Evolutionary conservation across 2,888 invertebrate species (phyloP).

Genomic region (Dryobotodes eremita): DNA sequence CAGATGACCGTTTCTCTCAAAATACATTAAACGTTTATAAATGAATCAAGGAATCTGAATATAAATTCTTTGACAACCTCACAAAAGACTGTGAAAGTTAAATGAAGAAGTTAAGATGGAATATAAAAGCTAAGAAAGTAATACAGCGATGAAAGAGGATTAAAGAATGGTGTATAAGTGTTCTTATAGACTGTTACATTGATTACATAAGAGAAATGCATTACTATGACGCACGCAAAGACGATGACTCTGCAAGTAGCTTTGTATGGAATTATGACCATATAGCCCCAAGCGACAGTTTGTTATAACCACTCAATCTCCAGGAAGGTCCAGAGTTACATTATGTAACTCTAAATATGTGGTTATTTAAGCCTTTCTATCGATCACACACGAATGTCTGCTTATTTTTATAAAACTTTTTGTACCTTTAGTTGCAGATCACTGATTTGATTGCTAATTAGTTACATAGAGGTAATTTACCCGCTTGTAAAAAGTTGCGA

Average conservation of each 20-base stretch:
- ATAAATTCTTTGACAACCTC: neutral
- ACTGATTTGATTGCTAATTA: neutral
- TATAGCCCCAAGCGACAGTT: slow-evolving; percentile 24
- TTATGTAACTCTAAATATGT: slow-evolving; percentile 31
- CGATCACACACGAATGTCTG: neutral
- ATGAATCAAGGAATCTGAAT: neutral
- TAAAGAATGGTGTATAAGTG: neutral
- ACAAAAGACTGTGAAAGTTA: neutral
- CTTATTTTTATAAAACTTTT: slow-evolving; percentile 5
- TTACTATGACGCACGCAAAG: slow-evolving; percentile 43
- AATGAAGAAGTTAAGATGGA: neutral
- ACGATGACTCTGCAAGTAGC: slow-evolving; percentile 45
- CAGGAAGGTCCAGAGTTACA: slow-evolving; percentile 27
- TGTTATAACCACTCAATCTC: slow-evolving; percentile 6
- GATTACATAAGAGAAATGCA: slow-evolving; percentile 51
- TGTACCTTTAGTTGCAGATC: neutral
- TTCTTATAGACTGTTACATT: slow-evolving; percentile 11
- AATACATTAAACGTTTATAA: neutral
- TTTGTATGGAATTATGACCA: neutral
- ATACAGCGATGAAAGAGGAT: neutral
- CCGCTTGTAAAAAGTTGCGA: neutral
- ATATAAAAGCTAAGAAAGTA: slow-evolving; percentile 32
- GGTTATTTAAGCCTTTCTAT: slow-evolving; percentile 18
- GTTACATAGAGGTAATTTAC: neutral
- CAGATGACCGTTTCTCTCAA: neutral